phyloP scores from a whole-genome alignment of 2,113 vertebrate species.

The Entelurus aequoreus region DNA sequence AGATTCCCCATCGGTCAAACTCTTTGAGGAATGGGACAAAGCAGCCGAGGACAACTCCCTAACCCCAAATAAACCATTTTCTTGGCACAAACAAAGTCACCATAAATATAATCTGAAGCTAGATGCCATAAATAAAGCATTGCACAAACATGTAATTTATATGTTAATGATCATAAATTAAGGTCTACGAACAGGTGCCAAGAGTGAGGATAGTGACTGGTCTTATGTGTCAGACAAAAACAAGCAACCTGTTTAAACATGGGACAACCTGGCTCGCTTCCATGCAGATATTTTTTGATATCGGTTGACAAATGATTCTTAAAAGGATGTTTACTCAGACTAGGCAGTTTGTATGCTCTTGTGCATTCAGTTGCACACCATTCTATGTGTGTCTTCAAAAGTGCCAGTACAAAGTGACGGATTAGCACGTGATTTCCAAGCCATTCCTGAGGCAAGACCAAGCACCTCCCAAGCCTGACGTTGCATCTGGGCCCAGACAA shows the following conservation, averaged over 20 bases:
- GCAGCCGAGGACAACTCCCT: slow-evolving; percentile 33
- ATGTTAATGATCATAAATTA: slow-evolving; percentile 9
- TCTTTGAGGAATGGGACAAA: slow-evolving; percentile 44
- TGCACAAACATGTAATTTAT: slow-evolving; percentile 7
- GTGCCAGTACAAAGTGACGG: slow-evolving; percentile 66
- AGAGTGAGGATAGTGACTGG: slow-evolving; percentile 13
- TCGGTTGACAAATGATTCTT: slow-evolving; percentile 62
- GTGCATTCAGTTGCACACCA: slow-evolving; percentile 17
- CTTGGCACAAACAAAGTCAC: slow-evolving; percentile 11
- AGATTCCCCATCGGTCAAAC: slow-evolving; percentile 61
- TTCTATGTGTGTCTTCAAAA: slow-evolving; percentile 39
- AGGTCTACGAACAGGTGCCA: slow-evolving; percentile 34
- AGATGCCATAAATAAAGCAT: not conserved
- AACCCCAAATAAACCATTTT: slow-evolving; percentile 4
- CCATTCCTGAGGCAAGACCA: slow-evolving; percentile 68
- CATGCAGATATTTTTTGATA: slow-evolving; percentile 58
- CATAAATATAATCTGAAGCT: not conserved
- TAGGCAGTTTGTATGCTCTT: slow-evolving; percentile 23
- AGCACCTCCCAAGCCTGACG: slow-evolving; percentile 55
- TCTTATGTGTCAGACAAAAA: slow-evolving; percentile 56
- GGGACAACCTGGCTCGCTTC: slow-evolving; percentile 35
- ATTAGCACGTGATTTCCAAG: slow-evolving; percentile 54
- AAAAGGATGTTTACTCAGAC: slow-evolving; percentile 63
- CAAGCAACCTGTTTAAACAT: slow-evolving; percentile 62
- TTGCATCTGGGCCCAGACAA: slow-evolving; percentile 58